Percentiles rank a stretch among this genome's conserved stretches.
Conservation (phyloP, 2,113 vertebrate genomes). For the rat (Rattus norvegicus) region DNA sequence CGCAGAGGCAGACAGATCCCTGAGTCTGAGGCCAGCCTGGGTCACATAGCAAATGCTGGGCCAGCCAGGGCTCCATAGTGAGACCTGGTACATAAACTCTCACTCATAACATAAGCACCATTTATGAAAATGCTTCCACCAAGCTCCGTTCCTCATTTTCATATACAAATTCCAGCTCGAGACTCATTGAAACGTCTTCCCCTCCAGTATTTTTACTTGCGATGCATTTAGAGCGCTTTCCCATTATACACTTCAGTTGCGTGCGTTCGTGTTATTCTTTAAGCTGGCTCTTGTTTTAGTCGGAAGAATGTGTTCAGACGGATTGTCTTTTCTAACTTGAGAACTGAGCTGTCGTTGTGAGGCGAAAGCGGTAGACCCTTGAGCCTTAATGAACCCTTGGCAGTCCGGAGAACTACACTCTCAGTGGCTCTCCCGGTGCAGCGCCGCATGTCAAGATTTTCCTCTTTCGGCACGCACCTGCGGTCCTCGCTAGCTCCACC, state of each 20-base stretch:
- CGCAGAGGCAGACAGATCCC: neutral
- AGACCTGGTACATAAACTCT: neutral
- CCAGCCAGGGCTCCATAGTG: neutral
- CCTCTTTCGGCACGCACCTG: neutral
- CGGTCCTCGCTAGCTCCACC: slow-evolving; percentile 20
- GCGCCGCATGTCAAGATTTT: neutral
- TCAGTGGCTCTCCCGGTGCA: slow-evolving; percentile 27
- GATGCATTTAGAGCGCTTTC: slow-evolving; percentile 15
- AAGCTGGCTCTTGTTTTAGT: neutral
- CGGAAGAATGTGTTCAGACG: neutral
- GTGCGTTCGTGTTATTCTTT: neutral
- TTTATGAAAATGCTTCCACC: neutral
- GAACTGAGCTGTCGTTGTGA: slow-evolving; percentile 20
- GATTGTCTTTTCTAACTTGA: neutral
- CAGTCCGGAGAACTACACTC: slow-evolving; percentile 26
- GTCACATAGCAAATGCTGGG: neutral
- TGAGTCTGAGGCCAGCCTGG: neutral
- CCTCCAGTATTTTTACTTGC: slow-evolving; percentile 14
- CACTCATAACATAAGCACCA: neutral
- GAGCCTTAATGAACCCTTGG: slow-evolving; percentile 30
- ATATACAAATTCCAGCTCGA: slow-evolving; percentile 5
- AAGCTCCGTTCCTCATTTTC: neutral
- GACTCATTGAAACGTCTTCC: neutral
- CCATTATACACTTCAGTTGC: neutral
- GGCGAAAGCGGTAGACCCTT: neutral